Percentiles rank a stretch among this genome's conserved stretches.
These are phyloP conservation scores for Platycercus adscitus DNA, from an alignment of 2,113 vertebrate genomes.

Conservation along the genomic window DNA sequence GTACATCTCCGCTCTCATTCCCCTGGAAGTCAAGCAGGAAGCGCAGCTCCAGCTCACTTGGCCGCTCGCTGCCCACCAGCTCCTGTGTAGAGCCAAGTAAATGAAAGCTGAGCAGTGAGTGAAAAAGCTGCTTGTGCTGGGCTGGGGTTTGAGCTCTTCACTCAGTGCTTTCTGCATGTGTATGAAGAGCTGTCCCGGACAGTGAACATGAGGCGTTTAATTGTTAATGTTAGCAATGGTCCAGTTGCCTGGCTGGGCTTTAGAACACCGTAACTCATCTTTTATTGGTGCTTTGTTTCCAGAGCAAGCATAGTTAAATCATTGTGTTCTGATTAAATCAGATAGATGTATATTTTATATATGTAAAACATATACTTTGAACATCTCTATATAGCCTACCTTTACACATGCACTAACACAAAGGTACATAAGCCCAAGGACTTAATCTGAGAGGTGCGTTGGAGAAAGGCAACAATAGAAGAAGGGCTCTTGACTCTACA, in stretches of 20 bases:
- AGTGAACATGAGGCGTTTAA: background rate
- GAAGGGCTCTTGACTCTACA: background rate
- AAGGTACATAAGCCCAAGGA: background rate
- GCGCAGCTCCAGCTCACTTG: background rate
- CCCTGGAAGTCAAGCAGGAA: background rate
- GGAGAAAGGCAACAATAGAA: background rate
- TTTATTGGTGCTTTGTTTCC: background rate
- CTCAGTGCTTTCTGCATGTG: background rate
- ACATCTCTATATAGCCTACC: background rate
- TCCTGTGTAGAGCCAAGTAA: background rate
- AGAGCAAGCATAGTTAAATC: background rate
- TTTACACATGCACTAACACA: background rate
- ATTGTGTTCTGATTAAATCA: background rate
- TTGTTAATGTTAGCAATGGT: background rate
- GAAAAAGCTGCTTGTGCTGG: background rate
- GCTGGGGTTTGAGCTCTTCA: background rate
- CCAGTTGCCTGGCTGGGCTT: background rate
- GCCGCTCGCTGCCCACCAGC: background rate
- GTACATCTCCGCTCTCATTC: background rate
- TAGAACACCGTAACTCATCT: background rate
- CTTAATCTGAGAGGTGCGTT: background rate
- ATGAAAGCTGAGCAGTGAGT: background rate
- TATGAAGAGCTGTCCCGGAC: background rate
- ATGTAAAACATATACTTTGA: background rate
- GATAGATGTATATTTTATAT: background rate